Evolutionary conservation across 2,113 vertebrate genomes (phyloP).

Genomic region (Tor tambroides): DNA sequence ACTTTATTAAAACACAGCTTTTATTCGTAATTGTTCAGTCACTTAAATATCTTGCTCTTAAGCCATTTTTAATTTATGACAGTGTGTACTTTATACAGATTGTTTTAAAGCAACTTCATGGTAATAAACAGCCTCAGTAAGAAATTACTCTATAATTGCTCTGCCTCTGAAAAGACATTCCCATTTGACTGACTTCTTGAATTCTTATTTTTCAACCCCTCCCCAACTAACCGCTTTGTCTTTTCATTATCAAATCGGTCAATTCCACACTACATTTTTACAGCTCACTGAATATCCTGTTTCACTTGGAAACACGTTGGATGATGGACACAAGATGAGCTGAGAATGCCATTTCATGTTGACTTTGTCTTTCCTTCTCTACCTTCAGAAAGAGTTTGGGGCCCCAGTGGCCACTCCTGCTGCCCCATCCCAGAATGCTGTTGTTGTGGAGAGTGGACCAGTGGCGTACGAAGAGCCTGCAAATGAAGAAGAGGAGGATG

Average conservation of each 20-base stretch:
- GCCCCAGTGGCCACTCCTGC: slow-evolving; percentile 56
- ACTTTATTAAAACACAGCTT: background rate
- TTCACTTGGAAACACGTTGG: background rate
- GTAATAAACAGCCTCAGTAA: background rate
- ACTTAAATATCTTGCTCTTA: background rate
- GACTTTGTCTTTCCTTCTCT: slow-evolving; percentile 11
- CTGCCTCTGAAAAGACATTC: background rate
- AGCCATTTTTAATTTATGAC: background rate
- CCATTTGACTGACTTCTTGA: no score
- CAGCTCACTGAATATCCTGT: background rate
- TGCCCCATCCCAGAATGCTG: slow-evolving; percentile 54
- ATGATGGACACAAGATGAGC: background rate
- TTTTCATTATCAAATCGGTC: background rate
- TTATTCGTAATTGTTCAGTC: background rate
- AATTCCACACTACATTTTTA: background rate
- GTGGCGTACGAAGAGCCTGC: slow-evolving; percentile 85
- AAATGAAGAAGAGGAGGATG: slow-evolving; percentile 82
- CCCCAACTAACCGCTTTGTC: background rate
- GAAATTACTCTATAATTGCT: background rate
- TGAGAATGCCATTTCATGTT: background rate
- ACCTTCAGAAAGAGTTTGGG: slow-evolving; percentile 32
- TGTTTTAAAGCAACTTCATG: no score
- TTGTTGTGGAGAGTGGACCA: slow-evolving; percentile 91
- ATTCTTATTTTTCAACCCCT: background rate
- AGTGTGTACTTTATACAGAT: no score